Evolutionary conservation across 2,113 vertebrate genomes (phyloP).

Genomic region (Mystacornis crossleyi): DNA sequence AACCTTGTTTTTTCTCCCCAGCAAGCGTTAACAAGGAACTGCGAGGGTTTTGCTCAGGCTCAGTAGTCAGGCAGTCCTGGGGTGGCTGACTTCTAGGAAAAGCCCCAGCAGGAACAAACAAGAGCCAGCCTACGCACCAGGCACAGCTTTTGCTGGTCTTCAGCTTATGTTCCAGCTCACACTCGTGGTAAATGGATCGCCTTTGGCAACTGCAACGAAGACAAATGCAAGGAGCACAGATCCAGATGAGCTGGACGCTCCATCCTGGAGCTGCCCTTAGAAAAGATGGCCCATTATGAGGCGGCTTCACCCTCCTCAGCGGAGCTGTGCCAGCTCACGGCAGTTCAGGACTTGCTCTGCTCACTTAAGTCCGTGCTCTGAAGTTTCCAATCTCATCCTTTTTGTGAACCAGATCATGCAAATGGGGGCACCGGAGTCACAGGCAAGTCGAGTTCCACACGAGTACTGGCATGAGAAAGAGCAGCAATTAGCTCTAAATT

Average conservation of each 20-base stretch:
- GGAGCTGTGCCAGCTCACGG: background rate
- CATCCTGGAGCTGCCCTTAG: background rate
- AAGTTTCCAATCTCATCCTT: background rate
- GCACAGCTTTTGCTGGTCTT: background rate
- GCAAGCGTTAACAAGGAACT: background rate
- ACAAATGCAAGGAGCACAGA: background rate
- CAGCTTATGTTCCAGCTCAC: background rate
- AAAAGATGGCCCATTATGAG: background rate
- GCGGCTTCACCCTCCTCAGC: background rate
- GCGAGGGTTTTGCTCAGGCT: background rate
- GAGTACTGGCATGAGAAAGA: background rate
- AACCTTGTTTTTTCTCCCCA: background rate
- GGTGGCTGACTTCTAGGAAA: conserved; percentile 28
- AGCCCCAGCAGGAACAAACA: background rate
- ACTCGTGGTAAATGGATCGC: background rate
- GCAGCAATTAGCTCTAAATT: conserved; percentile 11
- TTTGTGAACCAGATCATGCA: background rate
- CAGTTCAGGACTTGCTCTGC: background rate
- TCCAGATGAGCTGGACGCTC: fast-evolving
- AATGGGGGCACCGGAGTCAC: background rate
- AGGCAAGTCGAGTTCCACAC: background rate
- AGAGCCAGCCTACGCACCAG: background rate
- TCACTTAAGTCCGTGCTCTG: fast-evolving
- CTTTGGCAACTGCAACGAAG: background rate
- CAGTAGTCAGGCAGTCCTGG: background rate